Evolutionary conservation across 2,797 vertebrate species (phyloP).

Genomic region (Sebastes elongatus): DNA sequence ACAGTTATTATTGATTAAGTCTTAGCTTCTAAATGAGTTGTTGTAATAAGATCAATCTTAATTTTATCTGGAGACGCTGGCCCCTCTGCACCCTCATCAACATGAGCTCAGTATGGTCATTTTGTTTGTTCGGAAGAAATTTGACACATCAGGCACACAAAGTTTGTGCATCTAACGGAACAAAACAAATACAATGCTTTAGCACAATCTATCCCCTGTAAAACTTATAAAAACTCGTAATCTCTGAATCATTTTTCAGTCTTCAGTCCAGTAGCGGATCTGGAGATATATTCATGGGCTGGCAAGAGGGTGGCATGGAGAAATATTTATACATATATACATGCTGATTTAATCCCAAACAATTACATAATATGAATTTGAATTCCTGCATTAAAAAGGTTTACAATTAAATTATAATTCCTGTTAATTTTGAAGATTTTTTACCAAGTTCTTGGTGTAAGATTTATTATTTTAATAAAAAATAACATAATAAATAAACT

Average conservation of each 20-base stretch:
- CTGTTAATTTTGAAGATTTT: too few relatives aligned
- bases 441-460: too few relatives aligned
- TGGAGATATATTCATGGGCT: too few relatives aligned
- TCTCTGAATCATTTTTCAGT: neutral
- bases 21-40: constrained; percentile 71
- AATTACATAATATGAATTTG: too few relatives aligned
- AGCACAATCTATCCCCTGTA: neutral
- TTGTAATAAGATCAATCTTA: constrained; percentile 75
- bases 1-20: constrained; percentile 75
- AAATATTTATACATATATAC: too few relatives aligned
- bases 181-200: neutral
- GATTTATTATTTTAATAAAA: too few relatives aligned
- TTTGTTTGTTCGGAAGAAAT: constrained; percentile 27
- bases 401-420: too few relatives aligned
- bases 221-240: neutral
- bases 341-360: too few relatives aligned
- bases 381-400: too few relatives aligned
- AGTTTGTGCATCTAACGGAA: neutral
- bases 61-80: constrained; percentile 58
- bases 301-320: too few relatives aligned
- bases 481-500: too few relatives aligned
- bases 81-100: constrained; percentile 9
- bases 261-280: neutral
- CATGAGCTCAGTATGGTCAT: constrained; percentile 9
- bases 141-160: neutral